Base-by-base conservation (phyloP, 2,797 vertebrate genomes). In the Peromyscus attwateri region DNA sequence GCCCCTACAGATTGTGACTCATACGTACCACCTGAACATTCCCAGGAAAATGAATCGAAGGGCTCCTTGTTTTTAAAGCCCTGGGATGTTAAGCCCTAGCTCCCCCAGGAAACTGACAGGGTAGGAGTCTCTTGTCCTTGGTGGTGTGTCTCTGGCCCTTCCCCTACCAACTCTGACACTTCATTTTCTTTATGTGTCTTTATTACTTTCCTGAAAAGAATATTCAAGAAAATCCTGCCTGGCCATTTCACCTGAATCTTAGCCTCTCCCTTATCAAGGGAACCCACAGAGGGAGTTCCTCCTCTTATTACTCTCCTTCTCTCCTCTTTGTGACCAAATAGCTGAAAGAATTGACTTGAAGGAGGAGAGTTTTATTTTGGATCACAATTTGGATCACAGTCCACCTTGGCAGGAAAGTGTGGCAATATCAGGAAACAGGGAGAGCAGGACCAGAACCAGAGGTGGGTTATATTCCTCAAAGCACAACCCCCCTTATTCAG, bases 1-100 rank as follows among this genome's bases (percentile, higher is more conserved):
- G 7, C 43, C n/a, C 1, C 40, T 1, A 1, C 6, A 0, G 0
- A 76, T 52, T 70, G 40, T 70, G 76, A 55, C 62, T 66, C 19
- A 1, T 4, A 16, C 31, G 34, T n/a, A 3, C 0, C 37, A 5
- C 6, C 77, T 40, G 70, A 60, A 34, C 11, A 1, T 40, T 46
- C 73, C 0, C 0, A n/a, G 46, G 25, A 43, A 34, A 76, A 9
- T 43, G 87, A 31, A 21, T 62, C 71, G 7, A 37, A 29, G 49
- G 46, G 6, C 14, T 14, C 13, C 25, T 19, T 87, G 80, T 77
- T 37, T 80, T 82, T 52, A 5, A 81, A 40, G 14, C 17, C 57
- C 66, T 4, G 3, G 0, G 14, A 6, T 29, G 6, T 37, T 52
- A 71, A 9, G 10, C 46, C 57, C 79, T 11, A 19, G 3, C 25